Evolutionary conservation across 1,140 invertebrate species (phyloP), one percentile per base, ranked within the genome.

Genomic region (Lordiphosa stackelbergi): DNA sequence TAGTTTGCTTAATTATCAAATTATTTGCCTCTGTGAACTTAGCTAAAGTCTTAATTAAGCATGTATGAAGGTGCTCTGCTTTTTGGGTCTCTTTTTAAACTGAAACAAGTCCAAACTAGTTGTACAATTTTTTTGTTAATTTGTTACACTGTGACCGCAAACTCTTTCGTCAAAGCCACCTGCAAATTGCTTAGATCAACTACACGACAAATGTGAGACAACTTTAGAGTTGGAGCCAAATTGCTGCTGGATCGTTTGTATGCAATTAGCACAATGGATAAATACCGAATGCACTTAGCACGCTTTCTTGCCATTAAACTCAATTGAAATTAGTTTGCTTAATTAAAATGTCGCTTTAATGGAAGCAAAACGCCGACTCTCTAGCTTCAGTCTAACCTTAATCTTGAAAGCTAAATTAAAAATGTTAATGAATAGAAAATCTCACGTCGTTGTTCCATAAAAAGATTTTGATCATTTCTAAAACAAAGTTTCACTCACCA

Each of bases 401-500:
- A 71, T 77, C 73, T 75, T 19, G 63, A 48, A 53, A 69, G 40
- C 51, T 56, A 69, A 73, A 78, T 73, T 73, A 79, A 73, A 69
- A 79, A 79, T 73, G 69, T 70, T 79, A 79, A 79, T 79, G 64
- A 79, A 73, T 73, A 79, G 57, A 73, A 79, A 79, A 73, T 54
- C 66, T 73, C 55, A 57, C 36, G 62, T 22, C 8, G 68, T 42
- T 57, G 66, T 43, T 69, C 35, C 53, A 56, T 53, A 47, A 53
- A 28, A 31, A 61, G 56, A 74, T 71, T 66, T 68, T 45, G 28
- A 81, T 74, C 66, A 62, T 73, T 57, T 57, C 62, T 71, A 43
- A 41, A 47, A 61, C 64, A 53, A 62, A 74, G 66, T 75, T 79
- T 79, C 75, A 81, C 75, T 75, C 55, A 2, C 16, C 16, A 1